phyloP scores from a whole-genome alignment of 2,888 invertebrate genomes.

The Penaeus monodon region DNA sequence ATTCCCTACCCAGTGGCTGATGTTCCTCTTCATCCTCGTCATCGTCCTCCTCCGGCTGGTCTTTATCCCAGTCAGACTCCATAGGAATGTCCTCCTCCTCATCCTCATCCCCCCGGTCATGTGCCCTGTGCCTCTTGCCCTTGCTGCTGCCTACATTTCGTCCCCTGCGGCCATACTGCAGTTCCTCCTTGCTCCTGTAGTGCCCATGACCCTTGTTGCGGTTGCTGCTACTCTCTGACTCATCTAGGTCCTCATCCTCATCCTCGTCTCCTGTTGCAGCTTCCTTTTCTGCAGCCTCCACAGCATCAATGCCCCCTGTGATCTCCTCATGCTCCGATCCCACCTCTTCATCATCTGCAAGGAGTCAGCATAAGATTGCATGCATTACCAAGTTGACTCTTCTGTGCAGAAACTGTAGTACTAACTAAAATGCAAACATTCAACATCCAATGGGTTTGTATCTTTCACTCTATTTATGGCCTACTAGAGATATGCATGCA shows the following conservation, averaged over 20 bases:
- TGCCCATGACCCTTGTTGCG: too few species aligned
- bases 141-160: too few species aligned
- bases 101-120: background rate
- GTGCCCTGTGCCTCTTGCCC: too few species aligned
- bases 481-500: too few species aligned
- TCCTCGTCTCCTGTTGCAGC: conserved; percentile 33
- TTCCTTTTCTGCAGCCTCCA: conserved; percentile 47
- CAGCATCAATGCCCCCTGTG: conserved; percentile 53
- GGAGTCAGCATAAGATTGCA: background rate
- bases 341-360: conserved; percentile 50
- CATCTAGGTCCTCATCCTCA: conserved; percentile 6
- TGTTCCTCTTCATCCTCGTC: conserved; percentile 54
- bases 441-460: too few species aligned
- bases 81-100: conserved; percentile 26
- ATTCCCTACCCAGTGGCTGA: conserved; percentile 34
- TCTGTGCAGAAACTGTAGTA: too few species aligned
- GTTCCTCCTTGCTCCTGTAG: too few species aligned
- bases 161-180: too few species aligned
- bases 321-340: conserved; percentile 62
- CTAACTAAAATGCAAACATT: too few species aligned
- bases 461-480: too few species aligned
- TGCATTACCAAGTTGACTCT: too few species aligned
- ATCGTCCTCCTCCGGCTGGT: conserved; percentile 35
- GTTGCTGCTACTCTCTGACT: too few species aligned
- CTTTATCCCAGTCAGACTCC: conserved; percentile 56